Base-by-base conservation (phyloP, 2,113 vertebrate species). In the Pachyramphus minor region DNA sequence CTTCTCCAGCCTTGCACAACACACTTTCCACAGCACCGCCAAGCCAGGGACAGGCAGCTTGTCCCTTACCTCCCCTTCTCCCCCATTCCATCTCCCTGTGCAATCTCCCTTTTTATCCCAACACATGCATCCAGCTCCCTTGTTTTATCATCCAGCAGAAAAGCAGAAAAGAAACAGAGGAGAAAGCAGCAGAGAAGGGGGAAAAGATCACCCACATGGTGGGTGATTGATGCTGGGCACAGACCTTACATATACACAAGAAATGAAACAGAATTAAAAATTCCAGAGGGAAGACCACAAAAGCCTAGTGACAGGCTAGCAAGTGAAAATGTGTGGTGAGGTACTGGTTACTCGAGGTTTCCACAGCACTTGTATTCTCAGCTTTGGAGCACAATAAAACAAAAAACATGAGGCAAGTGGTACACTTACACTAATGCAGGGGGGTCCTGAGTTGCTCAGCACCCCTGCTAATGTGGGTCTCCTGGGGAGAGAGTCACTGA, bases 21-120 rank as follows among this genome's bases (percentile, higher is more conserved):
- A 1, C 28, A 23, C 23, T 12, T 7, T 6, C n/a, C 14, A 13
- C 50, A 24, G 50, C n/a, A 22, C 22, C 35, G 6, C 24, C 0
- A 0, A 72, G 41, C 53, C 59, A 35, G 76, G 56, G 84, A 13
- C 2, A 0, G 20, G 62, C 69, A 67, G 49, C 44, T 79, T 12
- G 49, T 60, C 58, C 69, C 60, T 63, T 18, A 35, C 30, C 35
- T 13, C n/a, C 39, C 41, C 52, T 63, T 24, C 16, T 3, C 3
- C 12, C n/a, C 45, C 20, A 30, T 55, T 49, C 63, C 55, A 58
- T 12, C 14, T 59, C 42, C 55, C 39, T 23, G n/a, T 52, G 41
- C 42, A 22, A 10, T 3, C 16, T 89, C 42, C 78, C 16, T 14
- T 8, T 69, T 73, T 72, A 49, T 71, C 66, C 44, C 23, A 22